Evolutionary conservation across 2,113 vertebrate species (phyloP).

Genomic region (Nibea coibor): DNA sequence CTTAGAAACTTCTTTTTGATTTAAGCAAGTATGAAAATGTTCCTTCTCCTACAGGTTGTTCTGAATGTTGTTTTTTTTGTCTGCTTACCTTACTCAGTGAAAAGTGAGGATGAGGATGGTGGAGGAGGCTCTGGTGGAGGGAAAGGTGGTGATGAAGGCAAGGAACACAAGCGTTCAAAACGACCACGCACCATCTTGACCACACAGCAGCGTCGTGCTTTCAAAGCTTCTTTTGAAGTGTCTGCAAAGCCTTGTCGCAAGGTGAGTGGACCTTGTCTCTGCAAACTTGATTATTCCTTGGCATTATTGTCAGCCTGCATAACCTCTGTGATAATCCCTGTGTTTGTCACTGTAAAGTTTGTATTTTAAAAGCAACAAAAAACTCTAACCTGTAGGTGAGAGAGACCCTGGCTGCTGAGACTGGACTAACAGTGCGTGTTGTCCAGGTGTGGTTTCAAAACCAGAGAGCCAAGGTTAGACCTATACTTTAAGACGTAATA

Average conservation of each 20-base stretch:
- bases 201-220: constrained; percentile 91
- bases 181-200: constrained; percentile 92
- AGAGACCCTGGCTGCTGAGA: constrained; percentile 92
- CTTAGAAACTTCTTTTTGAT: neutral
- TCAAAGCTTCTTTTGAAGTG: constrained; percentile 95
- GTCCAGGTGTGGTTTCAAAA: constrained; percentile 96
- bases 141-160: constrained; percentile 87
- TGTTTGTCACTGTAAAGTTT: neutral
- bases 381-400: constrained; percentile 82
- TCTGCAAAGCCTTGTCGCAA: constrained; percentile 93
- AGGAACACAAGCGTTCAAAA: constrained; percentile 92
- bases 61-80: constrained; percentile 34
- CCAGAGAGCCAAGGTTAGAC: constrained; percentile 91
- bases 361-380: neutral
- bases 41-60: neutral
- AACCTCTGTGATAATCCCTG: neutral
- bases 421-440: constrained; percentile 90
- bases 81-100: constrained; percentile 81
- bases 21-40: neutral
- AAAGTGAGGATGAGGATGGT: constrained; percentile 91
- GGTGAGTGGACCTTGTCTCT: constrained; percentile 74
- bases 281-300: neutral
- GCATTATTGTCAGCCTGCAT: neutral
- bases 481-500: constrained; percentile 39
- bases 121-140: constrained; percentile 84